These are phyloP conservation scores for Phaenicophaeus curvirostris DNA, from an alignment of 2,797 vertebrate genomes.

Conservation along the genomic window DNA sequence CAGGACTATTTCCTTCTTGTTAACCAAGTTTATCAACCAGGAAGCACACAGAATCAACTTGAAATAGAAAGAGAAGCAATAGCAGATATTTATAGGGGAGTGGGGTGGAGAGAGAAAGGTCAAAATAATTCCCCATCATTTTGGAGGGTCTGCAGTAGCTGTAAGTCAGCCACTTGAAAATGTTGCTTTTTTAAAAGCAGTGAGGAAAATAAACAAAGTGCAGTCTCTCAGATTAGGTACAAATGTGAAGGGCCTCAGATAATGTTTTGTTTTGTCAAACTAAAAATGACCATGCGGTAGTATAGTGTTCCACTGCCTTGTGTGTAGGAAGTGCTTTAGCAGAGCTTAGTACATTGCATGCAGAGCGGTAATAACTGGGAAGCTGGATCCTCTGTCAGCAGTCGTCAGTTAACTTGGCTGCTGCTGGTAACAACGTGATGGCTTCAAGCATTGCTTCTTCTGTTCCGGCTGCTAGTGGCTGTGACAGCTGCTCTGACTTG, in stretches of 20 bases:
- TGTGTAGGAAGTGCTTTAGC: neutral
- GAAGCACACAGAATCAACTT: slow-evolving; percentile 29
- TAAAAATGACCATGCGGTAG: neutral
- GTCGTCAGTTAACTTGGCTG: neutral
- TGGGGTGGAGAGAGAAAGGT: neutral
- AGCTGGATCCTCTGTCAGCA: slow-evolving; percentile 6
- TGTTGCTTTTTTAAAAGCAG: neutral
- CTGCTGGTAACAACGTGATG: slow-evolving; percentile 22
- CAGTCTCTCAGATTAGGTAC: neutral
- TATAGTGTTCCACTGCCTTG: neutral
- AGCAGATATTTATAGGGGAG: neutral
- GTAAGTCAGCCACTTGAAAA: neutral
- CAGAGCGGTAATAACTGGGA: neutral
- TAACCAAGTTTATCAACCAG: slow-evolving; percentile 66
- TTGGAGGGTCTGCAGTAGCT: neutral
- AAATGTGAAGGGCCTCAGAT: neutral
- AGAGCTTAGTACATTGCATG: neutral
- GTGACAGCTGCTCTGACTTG: neutral
- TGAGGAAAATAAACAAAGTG: neutral
- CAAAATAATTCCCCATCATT: neutral
- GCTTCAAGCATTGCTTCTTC: neutral
- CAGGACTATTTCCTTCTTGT: slow-evolving; percentile 57
- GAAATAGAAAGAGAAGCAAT: neutral
- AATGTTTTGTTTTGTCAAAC: neutral
- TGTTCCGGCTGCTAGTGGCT: neutral